Base-by-base conservation (phyloP, 2,888 invertebrate genomes). In the Steinernema carpocapsae region DNA sequence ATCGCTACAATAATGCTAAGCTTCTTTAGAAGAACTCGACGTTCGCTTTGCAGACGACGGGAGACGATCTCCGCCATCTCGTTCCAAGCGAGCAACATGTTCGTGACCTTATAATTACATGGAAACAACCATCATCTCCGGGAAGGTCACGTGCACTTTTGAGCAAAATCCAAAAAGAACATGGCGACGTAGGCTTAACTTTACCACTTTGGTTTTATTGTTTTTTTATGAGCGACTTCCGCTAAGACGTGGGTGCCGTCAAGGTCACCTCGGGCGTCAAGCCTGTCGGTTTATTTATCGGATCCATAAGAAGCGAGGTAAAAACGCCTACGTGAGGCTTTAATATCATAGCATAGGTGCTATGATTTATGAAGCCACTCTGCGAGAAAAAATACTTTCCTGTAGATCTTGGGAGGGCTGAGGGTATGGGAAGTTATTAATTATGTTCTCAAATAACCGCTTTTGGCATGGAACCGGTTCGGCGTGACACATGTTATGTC, bases 1-100 rank as follows among this genome's bases (percentile, higher is more conserved):
- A 32, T 64, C 64, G 64, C 32, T 64, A 29, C 64, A 64, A 64
- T 64, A 64, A 64, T 64, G 32, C 64, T 64, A 64, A 64, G 64
- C 64, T 32, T 64, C 64, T 64, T 37, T 64, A 37, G 37, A 56
- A 12, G 64, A 32, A 29, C 17, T 64, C 64, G 29, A 19, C 24
- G 56, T 26, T 14, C 22, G 56, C 22, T 48, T 48, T 12, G 26
- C 24, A 56, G 22, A 19, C 22, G 56, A 19, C 26, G 12, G 56
- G 6, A 12, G 24, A 22, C 56, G 22, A 56, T 48, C 19, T 17
- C 48, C 4, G 19, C 48, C 6, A 48, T 48, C 48, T n/a, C 48
- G 37, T 37, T 37, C 37, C 37, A 37, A 37, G 37, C 37, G 4
- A 10, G 3, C 37, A 37, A 37, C 37, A 4, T 48, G 19, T 48